Base-by-base conservation (phyloP, 1,140 invertebrate genomes). In the Glossosoma conforme region DNA sequence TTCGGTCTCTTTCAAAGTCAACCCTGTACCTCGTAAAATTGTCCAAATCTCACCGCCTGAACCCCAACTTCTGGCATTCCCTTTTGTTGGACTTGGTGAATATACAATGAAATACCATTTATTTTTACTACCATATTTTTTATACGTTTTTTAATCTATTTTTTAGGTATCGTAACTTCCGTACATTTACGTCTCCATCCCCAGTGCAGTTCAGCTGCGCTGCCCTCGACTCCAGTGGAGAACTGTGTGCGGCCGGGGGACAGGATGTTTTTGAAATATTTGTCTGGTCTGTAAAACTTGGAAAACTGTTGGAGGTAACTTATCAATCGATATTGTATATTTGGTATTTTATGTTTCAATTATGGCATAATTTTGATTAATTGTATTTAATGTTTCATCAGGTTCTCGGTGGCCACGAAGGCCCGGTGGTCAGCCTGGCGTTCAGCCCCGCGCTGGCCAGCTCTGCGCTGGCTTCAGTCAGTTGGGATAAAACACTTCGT, bases 221-320 rank as follows among this genome's bases (percentile, higher is more conserved):
- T 2, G 83, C 93, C 1, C 67, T 98, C 6, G 95, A 98, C 67
- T 74, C 79, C 4, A 90, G 86, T 60, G 87, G 92, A 20, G 93
- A 98, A 64, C 81, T 98, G 58, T 83, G 98, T 18, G 91, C 89
- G 20, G 94, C 95, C 5, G 95, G 93, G 1, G 91, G 89, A 0
- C 86, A 91, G 65, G 93, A 97, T 69, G 80, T 87, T 24, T 98
- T 97, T 75, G 91, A 97, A 56, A 89, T 98, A 56, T 98, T 84
- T 75, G 73, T 98, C 0, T 99, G 95, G 95, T 95, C 91, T 1
- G 74, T 98, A 52, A 89, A 97, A 74, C 84, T 90, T 11, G 95
- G 95, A 2, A 81, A 82, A 54, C 72, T 98, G 0, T 65, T 98
- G 18, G 94, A 98, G 75, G 89, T 90, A 64, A 69, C 14, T 6